Base-by-base conservation (phyloP, 2,113 vertebrate species). In the Sardina pilchardus region DNA sequence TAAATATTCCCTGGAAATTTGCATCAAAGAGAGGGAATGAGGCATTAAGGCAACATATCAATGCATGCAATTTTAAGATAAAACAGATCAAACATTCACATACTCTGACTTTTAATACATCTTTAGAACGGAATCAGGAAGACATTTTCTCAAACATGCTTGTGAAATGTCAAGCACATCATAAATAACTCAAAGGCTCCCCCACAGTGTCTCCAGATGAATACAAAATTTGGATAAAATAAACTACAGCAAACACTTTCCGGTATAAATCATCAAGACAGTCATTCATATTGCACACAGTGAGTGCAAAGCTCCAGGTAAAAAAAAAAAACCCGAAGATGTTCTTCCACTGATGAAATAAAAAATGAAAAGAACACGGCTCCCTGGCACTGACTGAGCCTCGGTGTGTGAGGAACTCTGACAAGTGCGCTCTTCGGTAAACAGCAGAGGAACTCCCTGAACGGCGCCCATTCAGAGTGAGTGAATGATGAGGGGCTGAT, bases 61-160 rank as follows among this genome's bases (percentile, higher is more conserved):
- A 86, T 85, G 88, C 45, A 91, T 82, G 88, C 84, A 88, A 85
- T 87, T 82, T 42, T 43, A 86, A 53, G 7, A 85, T 19, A 48
- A 56, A 78, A 21, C 82, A 75, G 1, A 80, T 50, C 67, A 63
- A 34, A 86, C 26, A 75, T 24, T 36, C 4, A 39, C 71, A 78
- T 36, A 78, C 36, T 78, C 16, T 36, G 30, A 39, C 30, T 16
- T 16, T 36, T 6, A 59, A 45, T 4, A 14, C 42, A 85, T 9
- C 59, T 83, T 50, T 45, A 86, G 63, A 82, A 84, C 80, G 78
- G 63, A 82, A 43, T 53, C 87, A 84, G 87, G 90, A 91, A 92
- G 91, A 91, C 89, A 91, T 91, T 89, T 92, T 91, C 90, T 83
- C 26, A 39, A 78, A 17, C 34, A 78, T 78, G 63, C 63, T 71